Evolutionary conservation across 2,113 vertebrate genomes (phyloP).

Genomic region (Falcunculus frontatus): DNA sequence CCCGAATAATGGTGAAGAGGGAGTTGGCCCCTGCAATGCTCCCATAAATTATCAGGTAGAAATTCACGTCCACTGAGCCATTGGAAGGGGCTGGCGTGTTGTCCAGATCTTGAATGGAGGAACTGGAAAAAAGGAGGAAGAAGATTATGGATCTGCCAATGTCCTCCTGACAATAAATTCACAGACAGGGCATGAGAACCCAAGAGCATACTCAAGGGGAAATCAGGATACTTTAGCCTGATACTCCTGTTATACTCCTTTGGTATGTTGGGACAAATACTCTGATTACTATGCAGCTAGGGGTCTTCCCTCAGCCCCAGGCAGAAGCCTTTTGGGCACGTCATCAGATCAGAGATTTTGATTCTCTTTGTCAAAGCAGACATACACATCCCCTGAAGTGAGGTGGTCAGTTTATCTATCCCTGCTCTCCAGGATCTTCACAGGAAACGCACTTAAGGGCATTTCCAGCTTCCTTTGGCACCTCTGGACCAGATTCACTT

Average conservation of each 20-base stretch:
- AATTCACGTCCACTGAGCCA: slow-evolving; percentile 75
- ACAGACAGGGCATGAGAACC: background rate
- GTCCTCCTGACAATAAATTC: background rate
- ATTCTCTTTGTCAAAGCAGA: background rate
- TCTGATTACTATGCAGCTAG: background rate
- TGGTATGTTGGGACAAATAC: background rate
- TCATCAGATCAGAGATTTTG: background rate
- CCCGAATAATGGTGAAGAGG: slow-evolving; percentile 84
- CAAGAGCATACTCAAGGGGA: background rate
- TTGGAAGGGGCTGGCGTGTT: slow-evolving; percentile 40
- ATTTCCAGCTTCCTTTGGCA: background rate
- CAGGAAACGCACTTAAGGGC: background rate
- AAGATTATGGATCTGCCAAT: background rate
- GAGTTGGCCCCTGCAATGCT: slow-evolving; percentile 86
- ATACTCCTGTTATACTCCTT: background rate
- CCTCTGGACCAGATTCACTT: slow-evolving; percentile 43
- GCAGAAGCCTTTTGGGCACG: background rate
- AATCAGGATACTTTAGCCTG: background rate
- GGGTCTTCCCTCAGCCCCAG: background rate
- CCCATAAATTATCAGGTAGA: slow-evolving; percentile 87
- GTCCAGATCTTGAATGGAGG: slow-evolving; percentile 23
- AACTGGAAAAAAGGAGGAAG: slow-evolving; percentile 67
- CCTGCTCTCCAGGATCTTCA: background rate
- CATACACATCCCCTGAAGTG: background rate
- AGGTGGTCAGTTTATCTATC: background rate